These are phyloP conservation scores for Rhopalosiphum padi DNA, from an alignment of 1,140 invertebrate species.

Conservation along the genomic window DNA sequence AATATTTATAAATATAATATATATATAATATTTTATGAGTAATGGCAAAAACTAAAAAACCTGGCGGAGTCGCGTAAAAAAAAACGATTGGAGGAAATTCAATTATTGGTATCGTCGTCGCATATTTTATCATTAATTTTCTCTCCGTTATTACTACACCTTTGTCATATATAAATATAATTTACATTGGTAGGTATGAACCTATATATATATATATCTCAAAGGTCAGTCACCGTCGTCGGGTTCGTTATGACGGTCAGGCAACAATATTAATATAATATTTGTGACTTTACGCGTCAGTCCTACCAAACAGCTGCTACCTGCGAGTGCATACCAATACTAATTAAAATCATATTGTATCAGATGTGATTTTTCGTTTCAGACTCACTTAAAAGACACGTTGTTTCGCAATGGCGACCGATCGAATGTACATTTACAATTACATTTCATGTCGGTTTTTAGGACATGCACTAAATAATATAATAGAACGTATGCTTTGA, in stretches of 20 bases:
- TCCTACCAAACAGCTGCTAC: background rate
- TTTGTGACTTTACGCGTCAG: background rate
- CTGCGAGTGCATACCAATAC: background rate
- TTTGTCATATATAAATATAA: background rate
- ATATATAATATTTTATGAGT: background rate
- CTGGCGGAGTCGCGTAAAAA: background rate
- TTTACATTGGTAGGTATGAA: background rate
- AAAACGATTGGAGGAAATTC: background rate
- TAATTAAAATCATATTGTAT: background rate
- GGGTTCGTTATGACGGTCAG: background rate
- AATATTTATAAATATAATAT: background rate
- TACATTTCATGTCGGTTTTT: too few relatives aligned
- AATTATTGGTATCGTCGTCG: background rate
- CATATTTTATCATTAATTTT: constrained; percentile 15
- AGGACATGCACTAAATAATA: too few relatives aligned
- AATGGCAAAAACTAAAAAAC: background rate
- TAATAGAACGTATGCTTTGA: too few relatives aligned
- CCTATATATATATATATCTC: background rate
- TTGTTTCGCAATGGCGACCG: too few relatives aligned
- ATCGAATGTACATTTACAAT: too few relatives aligned
- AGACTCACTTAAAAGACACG: background rate
- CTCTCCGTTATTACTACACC: background rate
- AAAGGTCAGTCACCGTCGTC: background rate
- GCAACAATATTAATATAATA: background rate
- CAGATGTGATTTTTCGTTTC: background rate